A percentile compares a stretch with the other conserved stretches of the same genome.
Conservation (phyloP, 2,797 vertebrate genomes). For the Cyclopterus lumpus region DNA sequence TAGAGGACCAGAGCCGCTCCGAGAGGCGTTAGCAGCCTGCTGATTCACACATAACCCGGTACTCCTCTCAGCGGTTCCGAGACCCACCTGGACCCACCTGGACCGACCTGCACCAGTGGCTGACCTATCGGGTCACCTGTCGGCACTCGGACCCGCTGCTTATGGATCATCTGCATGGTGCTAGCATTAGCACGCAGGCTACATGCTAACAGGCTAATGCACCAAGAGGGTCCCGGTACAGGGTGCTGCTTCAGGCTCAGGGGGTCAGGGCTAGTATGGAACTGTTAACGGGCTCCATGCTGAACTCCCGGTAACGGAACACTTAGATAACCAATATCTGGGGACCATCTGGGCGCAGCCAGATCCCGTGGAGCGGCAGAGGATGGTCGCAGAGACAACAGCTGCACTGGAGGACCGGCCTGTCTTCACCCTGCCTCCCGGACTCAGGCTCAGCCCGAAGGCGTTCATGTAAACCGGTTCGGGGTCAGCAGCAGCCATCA, state of each 20-base stretch:
- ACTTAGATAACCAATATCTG: constrained; percentile 36
- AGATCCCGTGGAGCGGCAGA: constrained; percentile 25
- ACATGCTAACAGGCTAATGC: constrained; percentile 37
- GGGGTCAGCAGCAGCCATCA: constrained; percentile 70
- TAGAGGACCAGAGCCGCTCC: no score
- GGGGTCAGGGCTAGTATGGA: background rate
- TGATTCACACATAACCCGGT: constrained; percentile 17
- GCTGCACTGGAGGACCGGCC: constrained; percentile 49
- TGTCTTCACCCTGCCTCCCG: constrained; percentile 5
- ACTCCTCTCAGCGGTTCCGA: background rate
- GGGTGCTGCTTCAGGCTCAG: no score
- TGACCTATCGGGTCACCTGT: background rate
- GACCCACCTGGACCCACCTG: background rate
- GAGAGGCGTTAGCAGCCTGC: constrained; percentile 5
- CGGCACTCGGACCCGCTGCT: background rate
- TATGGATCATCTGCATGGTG: constrained; percentile 13
- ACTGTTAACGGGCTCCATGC: background rate
- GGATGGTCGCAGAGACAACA: constrained; percentile 58
- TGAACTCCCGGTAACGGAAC: no score
- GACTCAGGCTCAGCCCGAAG: constrained; percentile 11
- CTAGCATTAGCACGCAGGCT: constrained; percentile 17
- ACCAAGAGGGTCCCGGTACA: background rate
- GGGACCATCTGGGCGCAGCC: constrained; percentile 30
- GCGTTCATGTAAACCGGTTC: constrained; percentile 54
- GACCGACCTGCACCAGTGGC: background rate